These are phyloP conservation scores for Chymomyza costata DNA, from an alignment of 1,140 invertebrate genomes.

Conservation along the genomic window DNA sequence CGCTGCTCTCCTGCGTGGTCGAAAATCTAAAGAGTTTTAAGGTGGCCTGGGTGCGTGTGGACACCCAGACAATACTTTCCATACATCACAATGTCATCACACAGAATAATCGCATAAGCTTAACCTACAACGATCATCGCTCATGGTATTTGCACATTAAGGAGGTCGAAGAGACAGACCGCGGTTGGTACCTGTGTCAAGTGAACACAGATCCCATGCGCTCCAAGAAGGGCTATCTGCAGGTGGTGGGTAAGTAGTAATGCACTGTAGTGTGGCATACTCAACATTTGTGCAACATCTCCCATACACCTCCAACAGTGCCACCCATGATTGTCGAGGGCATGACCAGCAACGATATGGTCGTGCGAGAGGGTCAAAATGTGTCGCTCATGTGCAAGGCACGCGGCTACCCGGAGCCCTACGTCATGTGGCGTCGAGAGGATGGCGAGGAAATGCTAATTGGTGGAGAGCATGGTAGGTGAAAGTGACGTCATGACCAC, in stretches of 20 bases:
- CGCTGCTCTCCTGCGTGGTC: conserved; percentile 94
- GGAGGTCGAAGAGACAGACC: conserved; percentile 86
- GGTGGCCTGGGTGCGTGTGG: conserved; percentile 94
- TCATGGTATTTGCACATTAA: conserved; percentile 92
- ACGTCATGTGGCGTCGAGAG: conserved; percentile 92
- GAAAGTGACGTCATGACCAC: neutral
- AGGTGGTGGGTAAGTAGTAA: conserved; percentile 87
- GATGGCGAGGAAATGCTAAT: conserved; percentile 91
- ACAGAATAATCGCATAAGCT: conserved; percentile 88
- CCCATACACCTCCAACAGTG: conserved; percentile 77
- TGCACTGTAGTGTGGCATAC: too few species aligned
- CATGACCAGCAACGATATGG: conserved; percentile 91
- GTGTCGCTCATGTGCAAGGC: conserved; percentile 91
- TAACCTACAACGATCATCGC: conserved; percentile 90
- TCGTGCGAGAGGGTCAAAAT: conserved; percentile 91
- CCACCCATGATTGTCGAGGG: conserved; percentile 90
- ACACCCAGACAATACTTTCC: conserved; percentile 93
- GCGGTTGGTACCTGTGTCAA: conserved; percentile 81
- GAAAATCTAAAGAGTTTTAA: conserved; percentile 92
- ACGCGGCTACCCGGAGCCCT: conserved; percentile 91
- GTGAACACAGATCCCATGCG: conserved; percentile 86
- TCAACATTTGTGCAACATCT: too few species aligned
- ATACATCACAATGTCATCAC: conserved; percentile 93
- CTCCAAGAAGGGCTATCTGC: conserved; percentile 87
- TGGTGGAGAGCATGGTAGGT: conserved; percentile 86